Base-by-base conservation (phyloP, 35 echinoderm and acorn worm genomes). In the Holothuria glaberrima region DNA sequence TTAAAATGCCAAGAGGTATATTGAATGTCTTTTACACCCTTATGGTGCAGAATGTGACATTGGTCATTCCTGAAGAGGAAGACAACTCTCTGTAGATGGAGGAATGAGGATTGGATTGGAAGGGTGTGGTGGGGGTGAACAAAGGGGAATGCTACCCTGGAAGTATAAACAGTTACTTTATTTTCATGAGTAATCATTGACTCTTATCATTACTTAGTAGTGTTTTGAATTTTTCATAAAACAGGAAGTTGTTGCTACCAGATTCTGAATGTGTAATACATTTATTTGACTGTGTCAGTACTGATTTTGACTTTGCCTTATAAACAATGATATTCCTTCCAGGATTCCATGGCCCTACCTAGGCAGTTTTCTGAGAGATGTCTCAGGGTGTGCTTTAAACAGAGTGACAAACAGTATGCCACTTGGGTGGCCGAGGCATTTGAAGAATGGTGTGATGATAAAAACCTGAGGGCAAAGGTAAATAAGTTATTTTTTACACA, bases 261-360 rank as follows among this genome's bases (percentile, higher is more conserved):
- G 9, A 66, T 2, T 66, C 21, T 22, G 1, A 66, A 25, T 25
- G 22, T 17, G 22, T 66, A 0, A 7, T 21, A 29, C 21, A 0
- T 66, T 66, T 16, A 0, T 66, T 66, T 25, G 12, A 66, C 21
- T 66, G 28, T 9, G 4, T 66, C 63, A 25, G 28, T 21, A 25
- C 12, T 66, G 28, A 25, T 66, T 66, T 25, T 66, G 3, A 66
- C 10, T 6, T 75, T 30, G 3, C 28, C 31, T 10, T 13, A 32
- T 75, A 26, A 21, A 20, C 30, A 6, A 12, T 45, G 0, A 20
- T 75, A 12, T 36, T 6, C 21, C 41, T 35, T 79, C 25, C 4
- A 86, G 83, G 83, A 86, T 60, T 86, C 60, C 36, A 86, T 86
- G 83, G 36, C 34, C 6, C 56, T 86, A 33, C 83, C 83, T 3